A percentile compares a stretch with the other conserved stretches of the same genome.
These are phyloP conservation scores for Athalia cordata DNA, from an alignment of 2,888 invertebrate species.

Conservation along the genomic window DNA sequence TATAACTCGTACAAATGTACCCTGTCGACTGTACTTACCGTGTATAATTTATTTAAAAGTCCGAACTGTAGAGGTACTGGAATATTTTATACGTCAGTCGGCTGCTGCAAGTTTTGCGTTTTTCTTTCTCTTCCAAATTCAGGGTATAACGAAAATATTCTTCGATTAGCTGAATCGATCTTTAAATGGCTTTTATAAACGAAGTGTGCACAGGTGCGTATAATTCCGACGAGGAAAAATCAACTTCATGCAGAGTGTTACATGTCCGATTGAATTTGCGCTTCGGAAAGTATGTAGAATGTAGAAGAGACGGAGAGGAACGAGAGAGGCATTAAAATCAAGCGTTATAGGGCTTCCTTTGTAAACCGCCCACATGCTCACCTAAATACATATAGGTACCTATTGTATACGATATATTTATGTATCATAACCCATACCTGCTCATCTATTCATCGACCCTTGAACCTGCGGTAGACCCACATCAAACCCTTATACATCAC, in stretches of 20 bases:
- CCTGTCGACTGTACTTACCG: not conserved
- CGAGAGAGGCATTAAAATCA: conserved; percentile 31
- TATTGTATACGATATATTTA: too few relatives aligned
- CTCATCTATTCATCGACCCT: conserved; percentile 36
- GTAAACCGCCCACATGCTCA: not conserved
- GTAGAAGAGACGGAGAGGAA: not conserved
- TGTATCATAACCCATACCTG: not conserved
- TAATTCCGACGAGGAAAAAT: not conserved
- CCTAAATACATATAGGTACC: too few relatives aligned
- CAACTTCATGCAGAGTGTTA: not conserved
- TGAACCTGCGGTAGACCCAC: conserved; percentile 28
- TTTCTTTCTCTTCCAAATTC: too few relatives aligned
- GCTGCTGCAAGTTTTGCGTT: too few relatives aligned
- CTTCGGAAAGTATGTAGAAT: not conserved
- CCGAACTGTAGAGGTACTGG: not conserved
- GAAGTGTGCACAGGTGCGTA: not conserved
- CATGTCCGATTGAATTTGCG: conserved; percentile 28
- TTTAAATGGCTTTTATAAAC: not conserved
- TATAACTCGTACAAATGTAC: not conserved
- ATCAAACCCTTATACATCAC: conserved; percentile 25
- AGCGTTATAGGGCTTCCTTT: conserved; percentile 20
- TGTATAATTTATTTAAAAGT: not conserved
- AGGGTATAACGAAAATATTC: too few relatives aligned
- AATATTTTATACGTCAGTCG: too few relatives aligned
- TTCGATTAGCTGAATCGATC: too few relatives aligned